Conservation (phyloP, 2,888 invertebrate genomes). For the Digitonthophagus gazella region DNA sequence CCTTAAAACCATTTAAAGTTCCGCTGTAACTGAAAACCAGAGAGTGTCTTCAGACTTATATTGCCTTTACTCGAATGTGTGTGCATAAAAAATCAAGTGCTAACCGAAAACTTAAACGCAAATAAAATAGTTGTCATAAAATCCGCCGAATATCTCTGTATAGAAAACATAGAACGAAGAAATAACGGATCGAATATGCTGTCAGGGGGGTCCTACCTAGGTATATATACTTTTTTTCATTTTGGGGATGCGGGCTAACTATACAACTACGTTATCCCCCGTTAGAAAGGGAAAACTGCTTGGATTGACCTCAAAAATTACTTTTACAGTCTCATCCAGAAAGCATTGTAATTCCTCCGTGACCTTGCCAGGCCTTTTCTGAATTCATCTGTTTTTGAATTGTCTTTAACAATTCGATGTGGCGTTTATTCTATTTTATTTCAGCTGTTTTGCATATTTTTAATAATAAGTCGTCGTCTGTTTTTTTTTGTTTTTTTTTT, state of each 20-base stretch:
- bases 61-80: conserved; percentile 47
- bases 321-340: conserved; percentile 55
- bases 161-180: conserved; percentile 30
- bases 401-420: conserved; percentile 49
- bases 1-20: conserved; percentile 41
- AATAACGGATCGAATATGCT: conserved; percentile 38
- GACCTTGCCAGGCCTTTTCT: conserved; percentile 50
- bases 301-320: conserved; percentile 54
- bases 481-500: conserved; percentile 8
- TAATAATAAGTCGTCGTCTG: conserved; percentile 13
- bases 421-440: conserved; percentile 5
- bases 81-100: conserved; percentile 52
- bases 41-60: conserved; percentile 14
- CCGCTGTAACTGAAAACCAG: conserved; percentile 50
- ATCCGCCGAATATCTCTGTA: conserved; percentile 45
- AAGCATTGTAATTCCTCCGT: conserved; percentile 51
- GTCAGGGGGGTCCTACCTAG: conserved; percentile 49
- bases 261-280: conserved; percentile 42
- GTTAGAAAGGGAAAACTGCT: conserved; percentile 38
- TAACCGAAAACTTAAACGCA: conserved; percentile 39
- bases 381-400: conserved; percentile 51
- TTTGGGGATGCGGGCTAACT: conserved; percentile 42
- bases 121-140: conserved; percentile 39
- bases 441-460: conserved; percentile 15
- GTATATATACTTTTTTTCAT: conserved; percentile 33